A percentile compares a stretch with the other conserved stretches of the same genome.
phyloP scores from a whole-genome alignment of 2,113 vertebrate genomes.

The Sitta europaea region DNA sequence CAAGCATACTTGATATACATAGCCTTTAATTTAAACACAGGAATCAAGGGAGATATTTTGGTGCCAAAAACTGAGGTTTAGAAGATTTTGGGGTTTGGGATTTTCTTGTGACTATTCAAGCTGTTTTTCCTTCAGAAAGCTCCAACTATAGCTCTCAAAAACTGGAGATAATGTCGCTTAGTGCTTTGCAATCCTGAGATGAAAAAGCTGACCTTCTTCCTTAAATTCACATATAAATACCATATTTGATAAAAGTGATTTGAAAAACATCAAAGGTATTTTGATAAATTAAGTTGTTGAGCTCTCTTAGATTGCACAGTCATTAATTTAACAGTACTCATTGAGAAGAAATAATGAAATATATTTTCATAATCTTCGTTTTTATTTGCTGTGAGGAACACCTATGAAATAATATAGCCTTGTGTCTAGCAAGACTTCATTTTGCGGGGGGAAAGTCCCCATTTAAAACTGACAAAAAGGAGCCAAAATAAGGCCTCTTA shows the following conservation, averaged over 20 bases:
- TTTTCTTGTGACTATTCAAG: not conserved
- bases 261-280: not conserved
- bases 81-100: not conserved
- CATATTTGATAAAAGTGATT: not conserved
- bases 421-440: not conserved
- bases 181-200: not conserved
- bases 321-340: not conserved
- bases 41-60: not conserved
- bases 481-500: not conserved
- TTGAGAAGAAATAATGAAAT: not conserved
- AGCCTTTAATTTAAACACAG: not conserved
- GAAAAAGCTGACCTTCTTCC: not conserved
- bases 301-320: not conserved
- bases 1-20: not conserved
- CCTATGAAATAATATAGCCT: not conserved
- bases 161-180: accelerated
- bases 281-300: not conserved
- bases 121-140: not conserved
- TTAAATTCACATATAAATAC: not conserved
- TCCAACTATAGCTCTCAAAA: not conserved
- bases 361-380: not conserved
- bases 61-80: not conserved
- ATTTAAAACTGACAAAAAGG: not conserved
- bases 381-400: not conserved
- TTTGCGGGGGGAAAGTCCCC: not conserved